Base-by-base conservation (phyloP, 92 coral and sea anemone species). In the Porites divaricata region DNA sequence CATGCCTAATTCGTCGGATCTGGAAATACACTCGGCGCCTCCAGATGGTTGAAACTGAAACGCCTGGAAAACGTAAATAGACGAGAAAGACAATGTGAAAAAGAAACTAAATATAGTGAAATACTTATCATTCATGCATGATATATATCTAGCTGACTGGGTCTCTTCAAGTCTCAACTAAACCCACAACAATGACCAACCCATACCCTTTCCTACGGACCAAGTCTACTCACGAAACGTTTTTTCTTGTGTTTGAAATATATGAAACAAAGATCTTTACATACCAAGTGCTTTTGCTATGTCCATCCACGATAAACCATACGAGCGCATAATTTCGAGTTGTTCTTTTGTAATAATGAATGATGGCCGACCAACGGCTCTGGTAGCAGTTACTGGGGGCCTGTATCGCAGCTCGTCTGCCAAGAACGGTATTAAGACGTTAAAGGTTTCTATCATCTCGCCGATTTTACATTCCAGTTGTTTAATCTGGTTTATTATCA, bases 301-400 rank as follows among this genome's bases (percentile, higher is more conserved):
- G 50, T 80, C 85, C 45, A 72, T 68, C 85, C 85, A 80, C 21
- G 52, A 67, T n/a, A 80, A 59, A 25, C 85, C 85, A 52, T 80
- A 80, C 51, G 22, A 22, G 53, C 85, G 85, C 85, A 80, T 80
- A 0, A 72, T 50, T 20, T 88, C 91, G 9, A 88, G 74, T 77
- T 88, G 91, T 25, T 88, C 91, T 59, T 81, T 88, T 10, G 87
- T 68, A 24, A 81, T 88, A 23, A 66, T 24, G 70, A 66, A 88
- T 8, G 88, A 83, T 41, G 91, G 91, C 62, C 91, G 59, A 9
- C 91, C 87, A 54, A 59, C 72, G 8, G 76, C n/a, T 13, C 66
- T 79, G 22, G 81, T 70, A 11, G 50, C 59, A 19, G 56, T 59
- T 7, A 63, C 35, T 16, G 69, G 85, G 21, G 85, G 76, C 8